These are phyloP conservation scores for Epirrhoe alternata DNA, from an alignment of 2,888 invertebrate species.

Conservation along the genomic window DNA sequence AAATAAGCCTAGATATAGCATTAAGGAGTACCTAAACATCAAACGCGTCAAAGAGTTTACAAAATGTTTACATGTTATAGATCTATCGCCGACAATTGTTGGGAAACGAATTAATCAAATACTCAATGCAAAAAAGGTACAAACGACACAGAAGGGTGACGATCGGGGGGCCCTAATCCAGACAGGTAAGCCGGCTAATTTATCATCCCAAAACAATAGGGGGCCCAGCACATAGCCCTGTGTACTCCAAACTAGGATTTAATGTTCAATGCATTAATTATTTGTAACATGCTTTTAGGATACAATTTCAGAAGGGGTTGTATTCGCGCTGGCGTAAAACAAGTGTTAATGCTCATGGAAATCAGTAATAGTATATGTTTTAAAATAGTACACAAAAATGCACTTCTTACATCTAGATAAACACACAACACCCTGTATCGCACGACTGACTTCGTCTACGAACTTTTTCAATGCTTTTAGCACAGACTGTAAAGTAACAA, in stretches of 20 bases:
- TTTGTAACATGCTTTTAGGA: slow-evolving; percentile 42
- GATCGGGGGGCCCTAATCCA: slow-evolving; percentile 73
- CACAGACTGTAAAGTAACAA: background rate
- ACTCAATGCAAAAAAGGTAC: slow-evolving; percentile 74
- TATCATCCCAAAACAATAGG: slow-evolving; percentile 82
- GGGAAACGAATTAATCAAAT: slow-evolving; percentile 74
- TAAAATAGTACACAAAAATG: too few relatives aligned
- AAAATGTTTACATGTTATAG: slow-evolving; percentile 12
- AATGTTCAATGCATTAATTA: slow-evolving; percentile 62
- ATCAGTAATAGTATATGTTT: background rate
- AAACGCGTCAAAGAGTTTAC: background rate
- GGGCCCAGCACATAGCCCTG: slow-evolving; percentile 59
- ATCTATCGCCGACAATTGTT: slow-evolving; percentile 51
- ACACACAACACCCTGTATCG: background rate
- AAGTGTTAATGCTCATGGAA: background rate
- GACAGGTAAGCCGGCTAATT: slow-evolving; percentile 83
- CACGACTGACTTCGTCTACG: background rate
- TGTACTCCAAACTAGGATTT: slow-evolving; percentile 64
- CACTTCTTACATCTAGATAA: background rate
- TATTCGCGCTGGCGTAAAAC: background rate
- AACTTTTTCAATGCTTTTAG: slow-evolving; percentile 7
- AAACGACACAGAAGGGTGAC: slow-evolving; percentile 69
- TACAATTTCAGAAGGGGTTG: slow-evolving; percentile 5
- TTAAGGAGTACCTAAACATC: background rate
- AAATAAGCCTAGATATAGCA: too few relatives aligned